phyloP scores from a whole-genome alignment of 37 sponge, comb jelly and placozoan genomes.

The Tethya wilhelma region DNA sequence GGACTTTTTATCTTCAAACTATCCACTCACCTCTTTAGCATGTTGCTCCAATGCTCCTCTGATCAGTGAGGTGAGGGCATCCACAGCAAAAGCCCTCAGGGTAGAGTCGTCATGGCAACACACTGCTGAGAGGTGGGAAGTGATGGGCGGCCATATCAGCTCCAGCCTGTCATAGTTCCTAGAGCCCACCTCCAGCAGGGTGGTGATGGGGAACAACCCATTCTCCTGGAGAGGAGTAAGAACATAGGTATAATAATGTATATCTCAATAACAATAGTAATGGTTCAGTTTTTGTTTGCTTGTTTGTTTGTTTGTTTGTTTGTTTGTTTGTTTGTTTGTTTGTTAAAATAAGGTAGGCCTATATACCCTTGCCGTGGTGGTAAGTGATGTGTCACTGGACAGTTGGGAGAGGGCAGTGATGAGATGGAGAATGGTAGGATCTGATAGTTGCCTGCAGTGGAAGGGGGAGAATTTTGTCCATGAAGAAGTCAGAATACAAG shows the following conservation, averaged over 20 bases:
- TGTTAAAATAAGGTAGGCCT: too few relatives aligned
- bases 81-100: slow-evolving; percentile 62
- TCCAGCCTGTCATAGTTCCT: slow-evolving; percentile 57
- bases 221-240: slow-evolving; percentile 50
- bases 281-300: too few relatives aligned
- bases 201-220: slow-evolving; percentile 72
- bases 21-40: slow-evolving; percentile 14
- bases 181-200: slow-evolving; percentile 71
- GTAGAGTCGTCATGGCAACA: slow-evolving; percentile 37
- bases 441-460: slow-evolving; percentile 52
- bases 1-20: neutral
- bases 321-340: too few relatives aligned
- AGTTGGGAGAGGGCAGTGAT: slow-evolving; percentile 69
- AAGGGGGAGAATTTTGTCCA: neutral
- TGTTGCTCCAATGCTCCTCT: slow-evolving; percentile 27
- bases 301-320: neutral
- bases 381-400: slow-evolving; percentile 8
- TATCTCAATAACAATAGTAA: neutral
- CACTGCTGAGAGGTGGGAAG: slow-evolving; percentile 68
- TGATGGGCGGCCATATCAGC: slow-evolving; percentile 75
- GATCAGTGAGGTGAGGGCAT: slow-evolving; percentile 55
- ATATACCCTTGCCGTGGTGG: too few relatives aligned
- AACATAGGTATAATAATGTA: neutral
- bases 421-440: slow-evolving; percentile 46
- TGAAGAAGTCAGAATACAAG: too few relatives aligned